Conservation (phyloP, 2,888 invertebrate species). For the Empis stercorea region DNA sequence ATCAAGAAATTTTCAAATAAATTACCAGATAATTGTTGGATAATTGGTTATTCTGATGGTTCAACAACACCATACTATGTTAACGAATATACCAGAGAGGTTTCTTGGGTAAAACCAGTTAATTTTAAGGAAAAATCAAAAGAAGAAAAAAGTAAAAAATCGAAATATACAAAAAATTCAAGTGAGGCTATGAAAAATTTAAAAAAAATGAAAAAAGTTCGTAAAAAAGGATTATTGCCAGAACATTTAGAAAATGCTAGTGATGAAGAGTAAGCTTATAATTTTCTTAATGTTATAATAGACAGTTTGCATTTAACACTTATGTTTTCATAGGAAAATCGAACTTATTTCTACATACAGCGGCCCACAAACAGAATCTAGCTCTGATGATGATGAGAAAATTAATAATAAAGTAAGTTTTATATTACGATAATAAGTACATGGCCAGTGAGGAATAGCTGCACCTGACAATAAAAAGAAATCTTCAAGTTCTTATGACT, state of each 20-base stretch:
- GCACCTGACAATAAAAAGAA: too few relatives aligned
- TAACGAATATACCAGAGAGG: constrained; percentile 14
- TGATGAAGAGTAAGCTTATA: constrained; percentile 35
- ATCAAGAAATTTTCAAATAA: constrained; percentile 1
- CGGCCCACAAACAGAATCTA: constrained; percentile 36
- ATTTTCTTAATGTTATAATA: constrained; percentile 1
- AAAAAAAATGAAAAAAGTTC: neutral
- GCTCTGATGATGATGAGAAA: constrained; percentile 34
- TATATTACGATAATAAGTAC: too few relatives aligned
- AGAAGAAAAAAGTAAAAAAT: constrained; percentile 5
- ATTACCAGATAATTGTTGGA: constrained; percentile 9
- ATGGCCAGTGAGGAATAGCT: too few relatives aligned
- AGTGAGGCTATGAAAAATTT: neutral
- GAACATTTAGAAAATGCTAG: constrained; percentile 26
- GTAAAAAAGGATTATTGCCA: constrained; percentile 15
- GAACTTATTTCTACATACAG: constrained; percentile 45
- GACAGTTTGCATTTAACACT: too few relatives aligned
- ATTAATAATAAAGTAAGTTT: too few relatives aligned
- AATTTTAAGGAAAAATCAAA: constrained; percentile 12
- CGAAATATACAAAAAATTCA: constrained; percentile 1
- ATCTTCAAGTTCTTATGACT: too few relatives aligned
- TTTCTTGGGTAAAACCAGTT: constrained; percentile 14
- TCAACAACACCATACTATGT: constrained; percentile 12
- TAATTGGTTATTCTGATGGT: constrained; percentile 12
- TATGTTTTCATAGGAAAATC: constrained; percentile 37